Evolutionary conservation across 2,888 invertebrate species (phyloP), one percentile per base, ranked within the genome.

Genomic region (Mythimna loreyi): DNA sequence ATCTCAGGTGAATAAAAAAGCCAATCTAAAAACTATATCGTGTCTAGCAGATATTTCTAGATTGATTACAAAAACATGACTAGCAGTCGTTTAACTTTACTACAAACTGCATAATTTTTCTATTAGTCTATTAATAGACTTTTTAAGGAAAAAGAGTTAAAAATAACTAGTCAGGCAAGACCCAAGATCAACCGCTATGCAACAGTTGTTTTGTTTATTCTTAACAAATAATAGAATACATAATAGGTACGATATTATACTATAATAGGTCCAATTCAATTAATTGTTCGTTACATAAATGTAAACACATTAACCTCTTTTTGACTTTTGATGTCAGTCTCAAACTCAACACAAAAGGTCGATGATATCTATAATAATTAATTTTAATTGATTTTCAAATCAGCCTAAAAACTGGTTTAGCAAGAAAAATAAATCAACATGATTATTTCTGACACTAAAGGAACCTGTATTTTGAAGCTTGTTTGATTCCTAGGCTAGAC

Each of bases 271-370:
- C 33, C 21, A 60, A 59, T 63, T 21, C 13, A 56, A 63, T 57
- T 50, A 80, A 75, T 67, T 55, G 62, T 30, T 55, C 56, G 33
- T 67, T 68, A 68, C 28, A n/a, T 71, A 50, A 61, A 62, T n/a
- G 65, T 61, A 68, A 68, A 59, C 60, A 75, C 57, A 71, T 69
- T 82, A 78, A 75, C 80, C 80, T 80, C 64, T 25, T 68, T 82
- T 75, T 63, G 57, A 72, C 68, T 64, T 61, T 59, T n/a, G 30
- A 21, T 67, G 49, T 52, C 61, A 36, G 53, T 59, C 53, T 57
- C 28, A 30, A 49, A 50, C 30, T 56, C 58, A 52, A 43, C 45
- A 33, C 40, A 19, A 55, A 40, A 64, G 62, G 59, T 62, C 19
- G 47, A 30, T 43, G 4, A 55, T 16, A 56, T 16, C n/a, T 40